These are phyloP conservation scores for Porphyrio hochstetteri DNA, from an alignment of 2,113 vertebrate genomes.

Conservation along the genomic window DNA sequence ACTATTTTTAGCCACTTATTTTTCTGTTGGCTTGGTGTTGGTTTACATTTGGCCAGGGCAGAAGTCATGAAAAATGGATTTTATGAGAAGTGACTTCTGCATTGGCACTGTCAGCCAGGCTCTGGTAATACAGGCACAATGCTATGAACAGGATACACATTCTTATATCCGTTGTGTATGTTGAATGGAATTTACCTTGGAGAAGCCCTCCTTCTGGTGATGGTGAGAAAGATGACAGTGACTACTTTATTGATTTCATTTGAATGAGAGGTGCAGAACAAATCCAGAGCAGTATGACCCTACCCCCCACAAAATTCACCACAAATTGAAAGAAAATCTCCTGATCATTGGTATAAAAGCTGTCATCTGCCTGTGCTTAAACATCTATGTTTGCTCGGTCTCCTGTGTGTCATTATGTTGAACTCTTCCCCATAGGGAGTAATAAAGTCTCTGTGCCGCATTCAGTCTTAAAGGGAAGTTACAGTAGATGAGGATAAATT, in stretches of 20 bases:
- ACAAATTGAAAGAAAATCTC: neutral
- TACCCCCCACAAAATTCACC: neutral
- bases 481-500: neutral
- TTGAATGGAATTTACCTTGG: neutral
- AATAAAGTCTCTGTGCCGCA: neutral
- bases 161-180: fast-evolving
- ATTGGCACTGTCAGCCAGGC: neutral
- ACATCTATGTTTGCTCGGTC: neutral
- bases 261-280: neutral
- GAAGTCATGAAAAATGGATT: neutral
- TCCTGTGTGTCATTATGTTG: neutral
- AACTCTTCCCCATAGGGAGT: neutral
- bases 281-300: neutral
- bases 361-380: neutral
- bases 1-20: neutral
- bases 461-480: neutral
- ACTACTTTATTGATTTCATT: neutral
- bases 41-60: neutral
- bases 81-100: neutral
- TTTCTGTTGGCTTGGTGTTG: neutral
- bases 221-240: neutral
- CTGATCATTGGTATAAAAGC: neutral
- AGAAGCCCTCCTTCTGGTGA: neutral
- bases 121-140: neutral
- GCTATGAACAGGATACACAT: neutral